These are phyloP conservation scores for Chrysodeixis includens DNA, from an alignment of 2,888 invertebrate species.

Conservation along the genomic window DNA sequence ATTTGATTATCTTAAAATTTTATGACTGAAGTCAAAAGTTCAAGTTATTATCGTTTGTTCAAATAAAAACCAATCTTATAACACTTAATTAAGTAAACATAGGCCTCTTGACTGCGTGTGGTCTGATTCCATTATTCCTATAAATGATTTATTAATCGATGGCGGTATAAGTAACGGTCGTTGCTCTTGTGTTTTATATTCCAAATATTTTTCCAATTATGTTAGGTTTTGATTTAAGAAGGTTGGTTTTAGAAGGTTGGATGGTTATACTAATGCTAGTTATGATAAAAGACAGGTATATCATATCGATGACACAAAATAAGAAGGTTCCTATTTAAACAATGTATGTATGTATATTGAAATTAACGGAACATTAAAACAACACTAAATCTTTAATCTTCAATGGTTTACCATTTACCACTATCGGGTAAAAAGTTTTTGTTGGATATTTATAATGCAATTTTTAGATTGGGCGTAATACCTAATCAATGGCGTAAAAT, in stretches of 20 bases:
- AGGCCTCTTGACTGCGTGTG: constrained; percentile 36
- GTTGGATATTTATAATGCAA: too few relatives aligned
- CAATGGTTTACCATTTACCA: too few relatives aligned
- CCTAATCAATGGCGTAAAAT: too few relatives aligned
- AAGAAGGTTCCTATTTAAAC: too few relatives aligned
- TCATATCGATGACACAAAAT: too few relatives aligned
- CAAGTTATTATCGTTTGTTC: constrained; percentile 37
- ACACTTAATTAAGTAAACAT: constrained; percentile 38
- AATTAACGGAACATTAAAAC: too few relatives aligned
- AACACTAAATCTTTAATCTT: too few relatives aligned
- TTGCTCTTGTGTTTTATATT: neutral
- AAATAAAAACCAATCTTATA: constrained; percentile 29
- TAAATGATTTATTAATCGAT: neutral
- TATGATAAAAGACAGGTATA: neutral
- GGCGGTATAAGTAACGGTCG: neutral
- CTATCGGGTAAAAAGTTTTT: too few relatives aligned
- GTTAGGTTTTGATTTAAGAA: neutral
- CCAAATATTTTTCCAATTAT: neutral
- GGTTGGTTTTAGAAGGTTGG: neutral
- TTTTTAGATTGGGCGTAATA: too few relatives aligned
- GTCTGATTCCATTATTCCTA: constrained; percentile 26
- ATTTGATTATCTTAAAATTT: constrained; percentile 47
- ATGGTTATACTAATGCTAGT: neutral
- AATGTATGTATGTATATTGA: too few relatives aligned
- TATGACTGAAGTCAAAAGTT: constrained; percentile 42